Evolutionary conservation across 2,888 invertebrate genomes (phyloP).

Genomic region (Neuroscelio doddi): DNA sequence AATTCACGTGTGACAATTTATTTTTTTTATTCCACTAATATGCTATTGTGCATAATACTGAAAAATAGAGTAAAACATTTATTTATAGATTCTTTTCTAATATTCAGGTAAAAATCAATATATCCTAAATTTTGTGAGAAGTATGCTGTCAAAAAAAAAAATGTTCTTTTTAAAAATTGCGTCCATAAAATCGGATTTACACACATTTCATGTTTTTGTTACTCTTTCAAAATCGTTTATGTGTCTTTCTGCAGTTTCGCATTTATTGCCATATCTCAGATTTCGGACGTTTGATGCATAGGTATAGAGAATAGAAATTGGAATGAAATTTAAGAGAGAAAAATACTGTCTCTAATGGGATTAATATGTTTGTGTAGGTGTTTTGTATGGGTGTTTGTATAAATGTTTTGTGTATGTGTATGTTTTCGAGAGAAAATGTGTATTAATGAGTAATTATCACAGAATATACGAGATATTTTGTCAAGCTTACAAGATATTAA

Average conservation of each 20-base stretch:
- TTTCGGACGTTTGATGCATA: constrained; percentile 55
- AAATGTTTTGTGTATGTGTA: constrained; percentile 28
- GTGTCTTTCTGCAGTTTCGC: constrained; percentile 30
- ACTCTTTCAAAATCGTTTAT: constrained; percentile 23
- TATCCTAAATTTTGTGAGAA: neutral
- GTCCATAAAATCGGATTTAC: neutral
- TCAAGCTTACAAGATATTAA: constrained; percentile 68
- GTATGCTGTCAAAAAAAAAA: too few relatives aligned
- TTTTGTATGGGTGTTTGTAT: constrained; percentile 40
- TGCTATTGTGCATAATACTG: too few relatives aligned
- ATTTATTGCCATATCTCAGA: constrained; percentile 44
- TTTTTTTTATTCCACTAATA: too few relatives aligned
- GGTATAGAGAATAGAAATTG: constrained; percentile 59
- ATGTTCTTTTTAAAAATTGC: constrained; percentile 1
- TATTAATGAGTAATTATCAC: constrained; percentile 68
- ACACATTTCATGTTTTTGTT: neutral
- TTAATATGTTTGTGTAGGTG: constrained; percentile 48
- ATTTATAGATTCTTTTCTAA: too few relatives aligned
- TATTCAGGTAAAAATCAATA: too few relatives aligned
- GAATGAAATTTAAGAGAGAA: constrained; percentile 59
- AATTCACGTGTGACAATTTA: too few relatives aligned
- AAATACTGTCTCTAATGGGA: constrained; percentile 61
- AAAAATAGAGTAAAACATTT: too few relatives aligned
- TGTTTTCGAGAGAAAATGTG: constrained; percentile 44
- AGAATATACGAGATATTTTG: constrained; percentile 70